Evolutionary conservation across 2,113 vertebrate species (phyloP), one percentile per base, ranked within the genome.

Genomic region (Synchiropus splendidus): DNA sequence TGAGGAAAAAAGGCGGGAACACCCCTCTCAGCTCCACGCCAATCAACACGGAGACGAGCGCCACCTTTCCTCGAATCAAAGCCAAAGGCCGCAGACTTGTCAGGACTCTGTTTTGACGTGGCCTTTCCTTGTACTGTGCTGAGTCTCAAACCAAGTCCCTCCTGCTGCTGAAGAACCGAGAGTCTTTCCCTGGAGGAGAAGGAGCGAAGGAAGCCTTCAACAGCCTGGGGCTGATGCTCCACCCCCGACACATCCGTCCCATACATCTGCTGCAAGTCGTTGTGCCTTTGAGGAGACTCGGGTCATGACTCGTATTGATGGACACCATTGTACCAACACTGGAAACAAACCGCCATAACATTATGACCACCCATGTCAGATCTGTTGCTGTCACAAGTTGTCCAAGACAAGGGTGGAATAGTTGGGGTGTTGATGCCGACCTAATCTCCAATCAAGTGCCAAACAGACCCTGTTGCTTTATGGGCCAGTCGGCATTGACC

Each of bases 21-120:
- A 51, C 77, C 6, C 72, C 74, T 4, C 35, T 73, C 5, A 70
- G 74, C 55, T 64, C 38, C 5, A 78, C 59, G 32, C 68, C 72
- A 11, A 75, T 79, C 6, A 74, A 46, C 48, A 79, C 71, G 2
- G 86, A 83, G 69, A 85, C 64, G 39, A 83, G 87, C 12, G 86
- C 89, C 18, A 91, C 92, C 11, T 92, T 91, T 44, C 92, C 91
- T 14, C 87, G 89, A 15, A 89, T 91, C 74, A 91, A 89, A 55
- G 85, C 86, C 69, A 91, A 90, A 13, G 92, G 90, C 13, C 79
- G 86, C 64, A 86, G 87, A 62, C 83, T 92, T 18, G 87, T 88
- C 54, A 56, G 82, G 61, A 84, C 69, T 36, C 60, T 87, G 3
- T 86, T 86, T 70, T 87, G 77, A 86, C 43, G 9, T 1, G 30